These are phyloP conservation scores for Trissolcus japonicus DNA, from an alignment of 2,888 invertebrate genomes.

Conservation along the genomic window DNA sequence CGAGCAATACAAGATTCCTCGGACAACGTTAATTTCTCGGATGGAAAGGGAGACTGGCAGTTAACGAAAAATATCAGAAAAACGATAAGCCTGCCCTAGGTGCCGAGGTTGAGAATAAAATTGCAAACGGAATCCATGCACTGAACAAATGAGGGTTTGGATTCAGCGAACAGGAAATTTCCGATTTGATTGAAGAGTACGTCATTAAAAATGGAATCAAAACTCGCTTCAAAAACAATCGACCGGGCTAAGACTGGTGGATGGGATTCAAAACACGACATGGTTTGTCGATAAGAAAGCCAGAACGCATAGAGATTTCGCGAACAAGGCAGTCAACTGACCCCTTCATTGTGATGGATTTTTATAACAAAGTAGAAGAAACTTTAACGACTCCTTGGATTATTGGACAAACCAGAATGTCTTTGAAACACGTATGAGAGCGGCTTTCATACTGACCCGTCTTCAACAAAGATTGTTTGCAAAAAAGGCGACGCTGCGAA, in stretches of 20 bases:
- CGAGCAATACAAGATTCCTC: slow-evolving; percentile 9
- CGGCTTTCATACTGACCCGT: slow-evolving; percentile 2
- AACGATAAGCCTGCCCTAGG: slow-evolving; percentile 3
- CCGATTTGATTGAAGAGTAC: slow-evolving; percentile 10
- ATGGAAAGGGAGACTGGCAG: slow-evolving; percentile 2
- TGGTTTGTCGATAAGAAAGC: slow-evolving; percentile 7
- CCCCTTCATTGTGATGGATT: slow-evolving; percentile 15
- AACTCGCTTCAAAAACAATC: slow-evolving; percentile 15
- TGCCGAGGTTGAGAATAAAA: slow-evolving; percentile 2
- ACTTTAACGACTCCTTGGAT: neutral
- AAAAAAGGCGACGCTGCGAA: slow-evolving; percentile 20
- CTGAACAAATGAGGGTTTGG: slow-evolving; percentile 22
- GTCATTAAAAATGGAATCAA: slow-evolving; percentile 8
- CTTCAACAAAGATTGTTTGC: slow-evolving; percentile 6
- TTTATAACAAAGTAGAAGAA: slow-evolving; percentile 3
- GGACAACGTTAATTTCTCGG: slow-evolving; percentile 3
- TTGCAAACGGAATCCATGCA: slow-evolving; percentile 2
- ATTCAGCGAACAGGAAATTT: slow-evolving; percentile 13
- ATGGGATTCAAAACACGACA: slow-evolving; percentile 2
- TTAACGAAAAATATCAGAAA: neutral
- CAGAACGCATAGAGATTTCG: slow-evolving; percentile 15
- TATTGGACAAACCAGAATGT: slow-evolving; percentile 2
- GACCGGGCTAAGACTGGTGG: slow-evolving; percentile 19
- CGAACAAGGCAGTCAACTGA: slow-evolving; percentile 13
- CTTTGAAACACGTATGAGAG: too few species aligned